A percentile compares a stretch with the other conserved stretches of the same genome.
phyloP scores from a whole-genome alignment of 1,140 invertebrate genomes.

The Bombus huntii region DNA sequence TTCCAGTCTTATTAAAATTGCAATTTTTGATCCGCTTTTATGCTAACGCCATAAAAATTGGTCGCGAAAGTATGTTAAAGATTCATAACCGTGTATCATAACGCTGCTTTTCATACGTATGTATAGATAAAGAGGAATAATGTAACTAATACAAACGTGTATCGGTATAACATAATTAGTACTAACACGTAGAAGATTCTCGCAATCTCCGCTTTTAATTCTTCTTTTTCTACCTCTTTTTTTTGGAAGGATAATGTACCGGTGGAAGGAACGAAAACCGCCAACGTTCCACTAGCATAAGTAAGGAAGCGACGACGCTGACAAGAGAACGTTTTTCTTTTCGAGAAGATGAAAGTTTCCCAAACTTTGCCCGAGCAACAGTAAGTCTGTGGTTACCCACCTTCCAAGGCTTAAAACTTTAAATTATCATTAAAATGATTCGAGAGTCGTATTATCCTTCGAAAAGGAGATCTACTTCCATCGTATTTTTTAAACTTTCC shows the following conservation, averaged over 20 bases:
- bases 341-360: conserved; percentile 21
- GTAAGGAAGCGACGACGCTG: neutral
- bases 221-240: neutral
- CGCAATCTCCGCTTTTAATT: neutral
- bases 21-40: neutral
- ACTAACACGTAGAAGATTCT: conserved; percentile 1
- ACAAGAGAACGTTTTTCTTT: conserved; percentile 18
- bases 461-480: neutral
- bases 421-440: conserved; percentile 19
- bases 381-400: neutral
- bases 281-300: neutral
- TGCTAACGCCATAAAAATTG: neutral
- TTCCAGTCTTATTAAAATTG: neutral
- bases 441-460: neutral
- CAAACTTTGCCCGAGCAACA: neutral
- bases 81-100: neutral
- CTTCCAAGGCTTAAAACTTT: neutral
- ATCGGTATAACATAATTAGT: too few species aligned
- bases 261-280: neutral
- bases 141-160: conserved; percentile 10
- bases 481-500: too few species aligned
- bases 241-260: conserved; percentile 16
- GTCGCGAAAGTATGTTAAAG: neutral
- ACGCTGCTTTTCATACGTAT: too few species aligned
- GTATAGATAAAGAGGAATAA: neutral